Evolutionary conservation across 2,888 invertebrate species (phyloP), one percentile per base, ranked within the genome.

Genomic region (Dicroscelio sp.): DNA sequence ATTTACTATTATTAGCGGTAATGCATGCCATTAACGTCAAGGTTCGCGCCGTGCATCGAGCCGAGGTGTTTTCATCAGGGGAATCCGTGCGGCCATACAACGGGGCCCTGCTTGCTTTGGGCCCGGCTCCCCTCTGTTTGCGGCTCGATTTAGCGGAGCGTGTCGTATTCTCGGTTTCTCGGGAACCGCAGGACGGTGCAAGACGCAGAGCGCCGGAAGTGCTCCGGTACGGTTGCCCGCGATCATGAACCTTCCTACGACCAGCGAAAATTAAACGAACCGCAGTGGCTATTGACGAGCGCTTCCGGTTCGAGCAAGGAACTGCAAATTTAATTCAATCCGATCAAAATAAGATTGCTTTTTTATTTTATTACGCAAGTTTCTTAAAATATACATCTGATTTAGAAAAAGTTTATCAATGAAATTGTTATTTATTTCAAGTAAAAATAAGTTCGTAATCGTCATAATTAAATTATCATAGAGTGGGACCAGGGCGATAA

Each of bases 21-120:
- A 96, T 96, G 95, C 95, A 95, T 95, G 95, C 94, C 94, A 96
- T 96, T 96, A 96, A 93, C 95, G 96, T 95, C 94, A 95, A 95
- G 95, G 95, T 95, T 95, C 94, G 94, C 94, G 95, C 93, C 90
- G 93, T 93, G 93, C 93, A 93, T 86, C 92, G 25, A 75, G 75
- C n/a, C 69, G 79, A 83, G 84, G 73, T 87, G 86, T 86, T 73
- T 87, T 83, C 31, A 60, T 52, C 30, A 33, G 83, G 82, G 78
- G 52, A 79, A 80, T 82, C 86, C 84, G 88, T 35, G 79, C 31
- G 55, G 58, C 63, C 35, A 52, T 43, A 60, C 67, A 65, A 38
- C 23, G 17, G 5, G 12, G 55, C n/a, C n/a, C n/a, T n/a, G 55
- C 88, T 82, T 58, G 88, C 90, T 84, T 88, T 78, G 83, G 87